phyloP scores from a whole-genome alignment of 2,797 vertebrate genomes.

The Gambusia yucatana region DNA sequence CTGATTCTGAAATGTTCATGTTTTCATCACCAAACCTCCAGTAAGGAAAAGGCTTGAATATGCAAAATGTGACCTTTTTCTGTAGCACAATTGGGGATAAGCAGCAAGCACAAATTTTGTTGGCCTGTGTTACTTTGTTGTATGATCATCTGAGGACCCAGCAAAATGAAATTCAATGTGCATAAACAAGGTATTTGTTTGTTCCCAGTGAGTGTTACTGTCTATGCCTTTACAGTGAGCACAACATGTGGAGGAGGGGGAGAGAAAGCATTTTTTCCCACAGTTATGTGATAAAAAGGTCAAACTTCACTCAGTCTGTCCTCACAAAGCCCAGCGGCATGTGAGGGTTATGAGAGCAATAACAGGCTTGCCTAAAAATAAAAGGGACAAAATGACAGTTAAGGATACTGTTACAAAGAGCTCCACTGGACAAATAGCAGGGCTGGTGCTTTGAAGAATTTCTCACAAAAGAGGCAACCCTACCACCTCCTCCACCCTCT shows the following conservation, averaged over 20 bases:
- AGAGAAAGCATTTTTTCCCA: conserved; percentile 1
- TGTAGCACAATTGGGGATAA: neutral
- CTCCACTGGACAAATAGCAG: conserved; percentile 65
- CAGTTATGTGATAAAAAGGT: conserved; percentile 29
- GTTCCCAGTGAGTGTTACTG: conserved; percentile 6
- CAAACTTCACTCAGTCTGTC: conserved; percentile 67
- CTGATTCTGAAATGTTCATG: neutral
- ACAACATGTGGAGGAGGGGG: conserved; percentile 42
- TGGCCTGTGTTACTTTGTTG: neutral
- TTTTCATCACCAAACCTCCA: neutral
- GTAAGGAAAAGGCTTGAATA: neutral
- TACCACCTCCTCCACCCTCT: conserved; percentile 23
- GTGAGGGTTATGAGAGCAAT: conserved; percentile 60
- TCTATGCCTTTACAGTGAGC: conserved; percentile 22
- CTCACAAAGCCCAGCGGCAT: conserved; percentile 68
- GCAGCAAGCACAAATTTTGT: neutral
- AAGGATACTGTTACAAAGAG: conserved; percentile 78
- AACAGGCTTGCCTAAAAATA: conserved; percentile 77
- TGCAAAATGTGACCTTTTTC: neutral
- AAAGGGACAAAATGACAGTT: conserved; percentile 79
- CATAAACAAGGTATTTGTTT: conserved; percentile 3
- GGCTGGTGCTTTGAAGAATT: conserved; percentile 70
- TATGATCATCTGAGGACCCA: neutral
- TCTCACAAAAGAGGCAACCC: conserved; percentile 61
- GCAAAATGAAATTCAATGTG: accelerated